Evolutionary conservation across 2,797 vertebrate genomes (phyloP).

Genomic region (Nannoperca obscura): DNA sequence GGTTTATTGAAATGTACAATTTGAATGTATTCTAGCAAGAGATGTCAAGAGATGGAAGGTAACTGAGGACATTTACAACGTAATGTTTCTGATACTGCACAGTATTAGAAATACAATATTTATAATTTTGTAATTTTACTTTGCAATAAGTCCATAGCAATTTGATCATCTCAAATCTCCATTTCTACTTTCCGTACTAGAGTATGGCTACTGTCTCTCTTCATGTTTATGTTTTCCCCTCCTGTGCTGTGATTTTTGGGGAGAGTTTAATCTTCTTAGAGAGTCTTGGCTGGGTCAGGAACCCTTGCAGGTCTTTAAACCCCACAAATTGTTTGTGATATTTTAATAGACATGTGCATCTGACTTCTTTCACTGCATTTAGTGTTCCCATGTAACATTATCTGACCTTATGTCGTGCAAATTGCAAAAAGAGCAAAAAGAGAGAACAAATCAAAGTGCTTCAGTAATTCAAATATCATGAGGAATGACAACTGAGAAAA

Average conservation of each 20-base stretch:
- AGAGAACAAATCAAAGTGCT: background rate
- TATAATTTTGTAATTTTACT: background rate
- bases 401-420: background rate
- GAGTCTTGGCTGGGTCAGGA: background rate
- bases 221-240: background rate
- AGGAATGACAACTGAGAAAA: constrained; percentile 42
- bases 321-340: background rate
- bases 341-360: background rate
- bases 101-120: background rate
- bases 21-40: background rate
- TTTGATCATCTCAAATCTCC: background rate
- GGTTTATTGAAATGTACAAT: background rate
- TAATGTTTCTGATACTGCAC: background rate
- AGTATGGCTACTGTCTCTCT: background rate
- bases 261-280: background rate
- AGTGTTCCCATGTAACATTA: background rate
- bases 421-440: background rate
- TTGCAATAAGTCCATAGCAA: background rate
- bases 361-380: background rate
- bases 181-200: background rate
- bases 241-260: background rate
- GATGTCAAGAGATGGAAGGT: background rate
- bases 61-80: background rate
- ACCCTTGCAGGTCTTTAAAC: background rate
- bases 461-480: constrained; percentile 19